Evolutionary conservation across 2,113 vertebrate genomes (phyloP).

Genomic region (Rhadina sibilatrix): DNA sequence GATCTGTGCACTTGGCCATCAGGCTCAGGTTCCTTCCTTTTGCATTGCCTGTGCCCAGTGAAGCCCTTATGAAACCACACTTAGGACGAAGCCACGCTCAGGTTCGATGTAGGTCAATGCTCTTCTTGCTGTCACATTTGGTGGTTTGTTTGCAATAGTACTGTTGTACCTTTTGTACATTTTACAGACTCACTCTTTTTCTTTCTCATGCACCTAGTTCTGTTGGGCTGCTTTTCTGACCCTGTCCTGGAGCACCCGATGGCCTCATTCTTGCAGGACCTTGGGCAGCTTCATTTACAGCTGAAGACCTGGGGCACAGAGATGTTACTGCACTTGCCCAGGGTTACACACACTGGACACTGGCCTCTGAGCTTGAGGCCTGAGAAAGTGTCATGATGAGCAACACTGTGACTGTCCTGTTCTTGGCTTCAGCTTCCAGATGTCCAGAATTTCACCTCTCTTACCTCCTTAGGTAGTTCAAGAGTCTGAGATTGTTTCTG

Average conservation of each 20-base stretch:
- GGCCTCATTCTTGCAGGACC: background rate
- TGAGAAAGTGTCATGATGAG: background rate
- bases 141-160: background rate
- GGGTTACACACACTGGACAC: background rate
- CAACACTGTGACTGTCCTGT: background rate
- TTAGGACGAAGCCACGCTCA: background rate
- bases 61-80: background rate
- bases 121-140: background rate
- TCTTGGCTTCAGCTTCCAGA: background rate
- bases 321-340: background rate
- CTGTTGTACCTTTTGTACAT: background rate
- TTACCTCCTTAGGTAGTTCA: background rate
- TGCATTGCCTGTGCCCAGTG: background rate
- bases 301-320: background rate
- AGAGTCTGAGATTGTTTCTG: background rate
- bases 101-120: constrained; percentile 24
- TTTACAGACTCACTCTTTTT: background rate
- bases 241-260: background rate
- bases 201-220: background rate
- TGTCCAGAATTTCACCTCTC: background rate
- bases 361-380: background rate
- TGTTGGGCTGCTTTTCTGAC: background rate
- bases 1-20: background rate
- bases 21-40: background rate
- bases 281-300: background rate